Percentiles rank a stretch among this genome's conserved stretches.
These are phyloP conservation scores for Acleris holmiana DNA, from an alignment of 2,888 invertebrate species.

Conservation along the genomic window DNA sequence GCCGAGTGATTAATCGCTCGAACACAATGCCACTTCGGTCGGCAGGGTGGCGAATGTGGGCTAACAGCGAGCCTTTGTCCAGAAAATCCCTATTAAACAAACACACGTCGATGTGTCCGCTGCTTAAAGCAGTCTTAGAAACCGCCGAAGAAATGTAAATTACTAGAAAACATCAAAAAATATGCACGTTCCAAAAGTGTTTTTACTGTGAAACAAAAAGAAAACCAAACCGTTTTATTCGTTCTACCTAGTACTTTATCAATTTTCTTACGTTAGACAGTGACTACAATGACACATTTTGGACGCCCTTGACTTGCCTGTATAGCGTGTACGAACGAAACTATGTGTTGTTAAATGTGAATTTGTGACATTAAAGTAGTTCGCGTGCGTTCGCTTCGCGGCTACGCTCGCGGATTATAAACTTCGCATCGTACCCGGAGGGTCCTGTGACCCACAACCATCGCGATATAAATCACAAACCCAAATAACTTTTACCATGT, in stretches of 20 bases:
- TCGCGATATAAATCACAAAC: slow-evolving; percentile 18
- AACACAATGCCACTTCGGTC: slow-evolving; percentile 18
- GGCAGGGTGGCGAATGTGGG: slow-evolving; percentile 23
- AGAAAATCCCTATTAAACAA: slow-evolving; percentile 8
- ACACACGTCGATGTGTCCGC: not conserved
- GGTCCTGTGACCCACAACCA: slow-evolving; percentile 24
- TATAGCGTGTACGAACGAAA: slow-evolving; percentile 29
- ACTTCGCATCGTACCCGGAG: slow-evolving; percentile 23
- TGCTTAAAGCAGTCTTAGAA: not conserved
- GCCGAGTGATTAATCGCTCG: slow-evolving; percentile 29
- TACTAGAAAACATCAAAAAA: not conserved
- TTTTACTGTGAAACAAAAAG: slow-evolving; percentile 1
- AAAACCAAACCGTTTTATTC: slow-evolving; percentile 9
- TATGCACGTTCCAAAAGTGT: not conserved
- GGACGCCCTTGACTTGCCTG: slow-evolving; percentile 32
- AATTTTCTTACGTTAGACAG: too few species aligned
- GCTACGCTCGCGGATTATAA: slow-evolving; percentile 22
- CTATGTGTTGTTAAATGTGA: slow-evolving; percentile 22
- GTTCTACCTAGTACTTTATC: slow-evolving; percentile 10
- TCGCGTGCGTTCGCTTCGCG: slow-evolving; percentile 13
- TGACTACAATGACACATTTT: slow-evolving; percentile 33
- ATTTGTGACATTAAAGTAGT: slow-evolving; percentile 22
- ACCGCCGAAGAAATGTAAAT: not conserved
- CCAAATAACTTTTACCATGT: slow-evolving; percentile 12
- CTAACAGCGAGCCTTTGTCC: slow-evolving; percentile 30